phyloP scores from a whole-genome alignment of 1,140 invertebrate species.

The Dysdera silvatica region DNA sequence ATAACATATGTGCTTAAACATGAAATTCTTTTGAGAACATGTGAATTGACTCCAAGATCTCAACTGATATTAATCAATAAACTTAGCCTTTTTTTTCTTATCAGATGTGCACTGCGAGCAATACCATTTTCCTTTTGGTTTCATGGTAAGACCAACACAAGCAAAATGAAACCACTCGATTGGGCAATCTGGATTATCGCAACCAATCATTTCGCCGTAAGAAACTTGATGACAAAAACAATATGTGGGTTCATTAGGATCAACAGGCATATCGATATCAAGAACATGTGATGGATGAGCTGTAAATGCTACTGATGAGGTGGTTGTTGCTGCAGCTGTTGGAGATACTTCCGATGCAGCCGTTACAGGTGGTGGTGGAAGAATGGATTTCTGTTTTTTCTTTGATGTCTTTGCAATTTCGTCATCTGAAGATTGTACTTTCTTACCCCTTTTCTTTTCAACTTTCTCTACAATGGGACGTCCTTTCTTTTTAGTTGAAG shows the following conservation, averaged over 20 bases:
- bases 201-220: constrained; percentile 52
- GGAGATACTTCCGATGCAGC: no score
- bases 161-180: constrained; percentile 58
- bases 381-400: constrained; percentile 46
- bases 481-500: constrained; percentile 34
- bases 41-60: no score
- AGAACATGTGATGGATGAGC: constrained; percentile 54
- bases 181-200: constrained; percentile 53
- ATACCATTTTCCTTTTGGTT: constrained; percentile 53
- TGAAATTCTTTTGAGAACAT: no score
- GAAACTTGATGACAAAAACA: constrained; percentile 75
- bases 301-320: constrained; percentile 31
- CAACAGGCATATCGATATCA: constrained; percentile 76
- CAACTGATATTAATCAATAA: no score
- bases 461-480: constrained; percentile 46
- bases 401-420: constrained; percentile 42
- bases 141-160: constrained; percentile 51
- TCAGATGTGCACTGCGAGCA: constrained; percentile 52
- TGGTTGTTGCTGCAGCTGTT: no score
- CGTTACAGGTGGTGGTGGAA: no score
- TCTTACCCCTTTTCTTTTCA: constrained; percentile 53
- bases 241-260: constrained; percentile 94
- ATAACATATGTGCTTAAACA: no score
- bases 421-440: constrained; percentile 43
- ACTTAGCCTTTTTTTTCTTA: no score